phyloP scores from a whole-genome alignment of 2,888 invertebrate genomes.

The Anodontia alba region DNA sequence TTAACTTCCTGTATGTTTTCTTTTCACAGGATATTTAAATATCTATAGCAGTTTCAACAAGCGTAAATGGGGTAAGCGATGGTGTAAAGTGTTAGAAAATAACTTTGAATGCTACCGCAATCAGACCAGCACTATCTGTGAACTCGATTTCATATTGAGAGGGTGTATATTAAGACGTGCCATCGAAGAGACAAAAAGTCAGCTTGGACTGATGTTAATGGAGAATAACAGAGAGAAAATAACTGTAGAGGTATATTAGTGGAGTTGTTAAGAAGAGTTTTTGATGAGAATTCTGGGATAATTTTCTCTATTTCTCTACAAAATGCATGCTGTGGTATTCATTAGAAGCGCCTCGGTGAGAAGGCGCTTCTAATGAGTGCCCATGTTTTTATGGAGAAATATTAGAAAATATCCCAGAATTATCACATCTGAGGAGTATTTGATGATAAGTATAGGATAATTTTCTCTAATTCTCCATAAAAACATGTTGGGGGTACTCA shows the following conservation, averaged over 20 bases:
- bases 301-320: too few species aligned
- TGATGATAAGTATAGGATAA: too few species aligned
- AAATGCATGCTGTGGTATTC: too few species aligned
- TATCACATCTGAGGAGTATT: too few species aligned
- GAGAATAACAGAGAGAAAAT: slow-evolving; percentile 74
- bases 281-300: too few species aligned
- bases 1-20: background rate
- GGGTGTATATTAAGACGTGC: slow-evolving; percentile 73
- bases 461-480: too few species aligned
- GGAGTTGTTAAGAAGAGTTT: too few species aligned
- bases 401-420: too few species aligned
- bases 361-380: too few species aligned
- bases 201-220: slow-evolving; percentile 75
- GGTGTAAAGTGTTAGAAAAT: slow-evolving; percentile 76
- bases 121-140: slow-evolving; percentile 68
- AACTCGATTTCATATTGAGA: slow-evolving; percentile 73
- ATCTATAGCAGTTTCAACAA: slow-evolving; percentile 80
- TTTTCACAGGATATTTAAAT: slow-evolving; percentile 70
- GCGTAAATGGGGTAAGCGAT: slow-evolving; percentile 76
- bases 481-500: too few species aligned
- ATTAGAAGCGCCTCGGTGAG: too few species aligned
- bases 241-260: slow-evolving; percentile 75
- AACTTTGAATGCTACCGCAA: slow-evolving; percentile 77
- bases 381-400: too few species aligned
- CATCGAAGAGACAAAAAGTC: slow-evolving; percentile 74